Evolutionary conservation across 2,888 invertebrate species (phyloP).

Genomic region (Merodon equestris): DNA sequence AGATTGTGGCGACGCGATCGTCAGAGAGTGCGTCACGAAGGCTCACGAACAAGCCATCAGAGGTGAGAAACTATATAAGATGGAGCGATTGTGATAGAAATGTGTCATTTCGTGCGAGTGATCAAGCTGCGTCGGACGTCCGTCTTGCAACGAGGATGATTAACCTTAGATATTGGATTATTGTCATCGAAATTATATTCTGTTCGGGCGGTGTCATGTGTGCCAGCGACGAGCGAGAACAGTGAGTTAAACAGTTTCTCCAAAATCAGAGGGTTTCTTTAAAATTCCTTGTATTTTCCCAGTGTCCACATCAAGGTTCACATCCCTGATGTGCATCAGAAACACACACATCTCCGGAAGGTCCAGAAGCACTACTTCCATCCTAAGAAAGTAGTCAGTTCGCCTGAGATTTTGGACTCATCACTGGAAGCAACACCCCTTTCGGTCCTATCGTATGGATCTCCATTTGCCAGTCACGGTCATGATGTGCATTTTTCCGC

Average conservation of each 20-base stretch:
- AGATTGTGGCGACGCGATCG: conserved; percentile 40
- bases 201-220: conserved; percentile 23
- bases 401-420: conserved; percentile 11
- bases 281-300: not conserved
- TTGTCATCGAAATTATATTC: conserved; percentile 44
- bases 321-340: conserved; percentile 47
- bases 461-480: too few species aligned
- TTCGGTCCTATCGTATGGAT: conserved; percentile 32
- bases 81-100: conserved; percentile 52
- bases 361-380: conserved; percentile 55
- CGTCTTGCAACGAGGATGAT: conserved; percentile 31
- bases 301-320: conserved; percentile 65
- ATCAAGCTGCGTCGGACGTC: conserved; percentile 48
- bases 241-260: conserved; percentile 44
- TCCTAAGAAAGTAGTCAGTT: conserved; percentile 51
- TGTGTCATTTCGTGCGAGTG: conserved; percentile 62
- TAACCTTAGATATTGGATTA: conserved; percentile 56
- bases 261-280: not conserved
- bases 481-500: not conserved
- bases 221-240: conserved; percentile 50
- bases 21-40: conserved; percentile 22
- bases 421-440: conserved; percentile 36
- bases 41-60: not conserved
- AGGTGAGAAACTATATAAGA: conserved; percentile 59
- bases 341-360: conserved; percentile 54